phyloP scores from a whole-genome alignment of 2,113 vertebrate species.

The Prionailurus viverrinus region DNA sequence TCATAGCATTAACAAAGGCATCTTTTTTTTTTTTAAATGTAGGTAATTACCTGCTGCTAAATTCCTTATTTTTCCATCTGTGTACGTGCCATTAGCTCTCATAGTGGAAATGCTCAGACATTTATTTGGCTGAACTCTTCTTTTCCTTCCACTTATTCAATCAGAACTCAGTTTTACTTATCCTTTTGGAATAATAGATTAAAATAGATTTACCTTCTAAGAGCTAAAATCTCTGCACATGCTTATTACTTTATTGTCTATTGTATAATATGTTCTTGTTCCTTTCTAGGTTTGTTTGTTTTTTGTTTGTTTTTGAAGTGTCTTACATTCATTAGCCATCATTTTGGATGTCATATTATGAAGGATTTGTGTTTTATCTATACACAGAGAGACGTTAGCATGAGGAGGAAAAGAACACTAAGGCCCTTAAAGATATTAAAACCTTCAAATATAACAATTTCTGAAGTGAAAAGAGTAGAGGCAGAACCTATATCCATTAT shows the following conservation, averaged over 20 bases:
- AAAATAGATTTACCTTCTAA: constrained; percentile 20
- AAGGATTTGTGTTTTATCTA: neutral
- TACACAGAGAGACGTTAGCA: neutral
- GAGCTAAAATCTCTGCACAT: neutral
- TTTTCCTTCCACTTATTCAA: constrained; percentile 68
- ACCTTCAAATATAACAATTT: neutral
- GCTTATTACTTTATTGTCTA: neutral
- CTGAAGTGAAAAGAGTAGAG: neutral
- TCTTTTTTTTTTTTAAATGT: neutral
- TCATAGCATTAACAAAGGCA: constrained; percentile 68
- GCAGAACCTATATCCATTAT: neutral
- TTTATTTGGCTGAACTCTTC: constrained; percentile 45
- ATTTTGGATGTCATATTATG: neutral
- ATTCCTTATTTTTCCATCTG: neutral
- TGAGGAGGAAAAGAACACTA: neutral
- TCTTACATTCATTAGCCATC: neutral
- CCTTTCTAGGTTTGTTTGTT: neutral
- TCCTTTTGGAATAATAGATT: neutral
- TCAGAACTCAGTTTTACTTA: neutral
- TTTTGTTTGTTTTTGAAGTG: neutral
- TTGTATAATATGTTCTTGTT: neutral
- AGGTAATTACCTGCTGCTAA: constrained; percentile 21
- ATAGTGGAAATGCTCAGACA: neutral
- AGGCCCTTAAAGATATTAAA: neutral
- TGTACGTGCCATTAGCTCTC: constrained; percentile 26